Base-by-base conservation (phyloP, 2,888 invertebrate genomes). In the Chydorus sphaericus region DNA sequence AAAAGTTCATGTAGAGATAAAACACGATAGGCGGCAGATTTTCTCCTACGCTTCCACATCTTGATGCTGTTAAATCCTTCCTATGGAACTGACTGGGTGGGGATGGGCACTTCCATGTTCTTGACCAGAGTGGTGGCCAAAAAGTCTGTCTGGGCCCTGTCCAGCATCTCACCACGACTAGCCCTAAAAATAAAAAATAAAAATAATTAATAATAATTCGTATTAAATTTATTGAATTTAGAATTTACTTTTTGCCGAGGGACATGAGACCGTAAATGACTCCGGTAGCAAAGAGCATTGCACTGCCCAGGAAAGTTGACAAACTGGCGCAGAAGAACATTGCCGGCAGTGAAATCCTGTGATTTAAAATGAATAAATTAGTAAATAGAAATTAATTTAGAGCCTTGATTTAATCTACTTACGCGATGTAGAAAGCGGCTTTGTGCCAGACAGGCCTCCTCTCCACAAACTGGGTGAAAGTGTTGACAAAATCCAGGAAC, bases 191-290 rank as follows among this genome's bases (percentile, higher is more conserved):
- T 28, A 20, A 52, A 30, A 29, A 50, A 49, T n/a, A n/a, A n/a
- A 14, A 29, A 11, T 39, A 37, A 54, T 49, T 37, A 50, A 48
- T 30, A 18, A 26, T 26, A 44, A 44, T 14, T 23, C 6, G 7
- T 14, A 44, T 51, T 7, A n/a, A 54, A 48, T 8, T 11, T 36
- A 16, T 30, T 36, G 44, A 38, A 57, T 48, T n/a, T n/a, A n/a
- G n/a, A n/a, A 44, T 30, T 66, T 74, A 93, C 92, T 94, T 94
- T 74, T 83, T 89, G 62, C 94, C 94, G 60, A 94, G 77, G 54
- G 91, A 83, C 87, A 94, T 90, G 80, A 93, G 82, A 64, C 91
- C 92, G 70, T 94, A 94, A 58, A 92, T 73, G 60, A 87, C 78
- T 57, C 93, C 94, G 56, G 91, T 88, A 26, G 77, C 80, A 70